Evolutionary conservation across 2,797 vertebrate genomes (phyloP).

Genomic region (Chloroceryle amazona): DNA sequence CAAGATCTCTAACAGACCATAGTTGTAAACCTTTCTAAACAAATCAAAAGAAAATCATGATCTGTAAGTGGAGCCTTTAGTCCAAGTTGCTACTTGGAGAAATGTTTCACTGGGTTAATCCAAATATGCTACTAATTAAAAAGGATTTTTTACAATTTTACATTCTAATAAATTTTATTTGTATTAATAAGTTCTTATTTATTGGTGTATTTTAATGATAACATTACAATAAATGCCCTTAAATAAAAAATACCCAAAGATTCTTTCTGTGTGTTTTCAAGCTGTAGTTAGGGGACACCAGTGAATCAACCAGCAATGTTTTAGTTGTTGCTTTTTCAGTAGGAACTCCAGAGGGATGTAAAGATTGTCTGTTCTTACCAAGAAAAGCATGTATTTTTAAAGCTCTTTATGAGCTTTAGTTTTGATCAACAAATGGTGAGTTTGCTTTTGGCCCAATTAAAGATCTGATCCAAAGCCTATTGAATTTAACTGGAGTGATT

Average conservation of each 20-base stretch:
- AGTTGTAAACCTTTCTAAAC: slow-evolving; percentile 26
- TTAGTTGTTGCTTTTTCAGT: background rate
- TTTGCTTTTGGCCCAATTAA: background rate
- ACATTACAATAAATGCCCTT: background rate
- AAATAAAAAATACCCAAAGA: background rate
- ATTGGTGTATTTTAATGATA: background rate
- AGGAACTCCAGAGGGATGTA: background rate
- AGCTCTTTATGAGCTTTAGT: background rate
- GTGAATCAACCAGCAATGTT: background rate
- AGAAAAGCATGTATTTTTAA: background rate
- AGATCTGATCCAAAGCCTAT: background rate
- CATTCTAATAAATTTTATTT: background rate
- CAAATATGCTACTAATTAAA: background rate
- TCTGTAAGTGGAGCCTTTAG: background rate
- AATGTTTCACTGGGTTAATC: background rate
- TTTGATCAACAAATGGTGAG: background rate
- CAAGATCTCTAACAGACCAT: background rate
- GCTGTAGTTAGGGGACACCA: background rate
- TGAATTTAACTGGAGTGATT: background rate
- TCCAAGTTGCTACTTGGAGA: background rate
- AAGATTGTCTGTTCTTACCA: background rate
- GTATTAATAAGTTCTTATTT: background rate
- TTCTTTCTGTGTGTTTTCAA: background rate
- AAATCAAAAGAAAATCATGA: background rate
- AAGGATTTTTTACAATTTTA: background rate